Base-by-base conservation (phyloP, 2,797 vertebrate genomes). In the Anabacerthia variegaticeps region DNA sequence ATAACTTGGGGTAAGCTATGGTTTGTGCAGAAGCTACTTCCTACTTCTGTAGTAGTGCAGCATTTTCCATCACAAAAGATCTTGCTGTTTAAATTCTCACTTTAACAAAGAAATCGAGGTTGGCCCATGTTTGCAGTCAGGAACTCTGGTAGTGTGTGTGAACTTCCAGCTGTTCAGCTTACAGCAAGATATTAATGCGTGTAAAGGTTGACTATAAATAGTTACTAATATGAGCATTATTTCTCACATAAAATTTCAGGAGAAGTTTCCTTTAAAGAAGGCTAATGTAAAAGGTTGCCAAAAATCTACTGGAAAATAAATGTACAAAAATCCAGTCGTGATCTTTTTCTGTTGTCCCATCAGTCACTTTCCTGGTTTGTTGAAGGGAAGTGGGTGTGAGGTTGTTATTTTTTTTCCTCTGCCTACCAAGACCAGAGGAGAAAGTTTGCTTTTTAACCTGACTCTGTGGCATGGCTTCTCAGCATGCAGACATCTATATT, bases 101-200 rank as follows among this genome's bases (percentile, higher is more conserved):
- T 34, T 88, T 49, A 52, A 34, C 18, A 46, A 39, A 46, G 75
- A 13, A 76, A 10, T 67, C 73, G 24, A 68, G 10, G 10, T n/a
- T 77, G 61, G 13, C 22, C 34, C 3, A 1, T 37, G 28, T 52
- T 76, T 55, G 55, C 39, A 51, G 75, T 23, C 51, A 16, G 10
- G 28, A 16, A 30, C 51, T 26, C 10, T 41, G 14, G 28, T 59
- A 43, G 37, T 32, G 8, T 34, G 8, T 92, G 36, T 46, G 36
- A 39, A 30, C 19, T 74, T 23, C 15, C 32, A 67, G 32, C 39
- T 74, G 21, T 2, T 55, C 55, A 76, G 2, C 26, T 43, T 43
- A 14, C 5, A 51, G 77, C 7, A 51, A 74, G 48, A 32, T n/a
- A 37, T 3, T 61, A 27, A 34, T 61, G 16, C 0, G 0, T 58